Conservation (phyloP, 2,113 vertebrate species). For the Brachypodius melanocephalos region DNA sequence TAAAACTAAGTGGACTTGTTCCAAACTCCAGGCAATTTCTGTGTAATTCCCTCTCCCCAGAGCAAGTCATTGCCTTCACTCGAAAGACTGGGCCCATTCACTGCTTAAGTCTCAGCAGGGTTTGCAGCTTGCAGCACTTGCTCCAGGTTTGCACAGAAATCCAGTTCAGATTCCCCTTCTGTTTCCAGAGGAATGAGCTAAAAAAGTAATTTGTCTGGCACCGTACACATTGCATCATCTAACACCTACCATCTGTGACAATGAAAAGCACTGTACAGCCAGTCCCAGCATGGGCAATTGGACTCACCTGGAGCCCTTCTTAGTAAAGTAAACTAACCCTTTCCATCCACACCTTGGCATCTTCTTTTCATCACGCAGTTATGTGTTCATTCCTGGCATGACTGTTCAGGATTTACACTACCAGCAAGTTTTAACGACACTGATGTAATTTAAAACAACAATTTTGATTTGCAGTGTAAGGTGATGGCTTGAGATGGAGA, state of each 20-base stretch:
- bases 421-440: constrained; percentile 34
- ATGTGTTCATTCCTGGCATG: not conserved
- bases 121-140: not conserved
- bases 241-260: constrained; percentile 63
- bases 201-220: constrained; percentile 61
- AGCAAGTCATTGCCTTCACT: not conserved
- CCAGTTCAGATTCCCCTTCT: constrained; percentile 49
- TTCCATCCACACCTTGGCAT: constrained; percentile 51
- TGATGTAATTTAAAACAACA: constrained; percentile 56
- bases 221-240: constrained; percentile 45
- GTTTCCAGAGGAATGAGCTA: constrained; percentile 46
- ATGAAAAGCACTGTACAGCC: constrained; percentile 38
- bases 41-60: not conserved
- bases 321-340: constrained; percentile 18
- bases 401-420: not conserved
- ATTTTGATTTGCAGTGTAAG: not conserved
- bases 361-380: constrained; percentile 43
- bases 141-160: constrained; percentile 39
- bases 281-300: constrained; percentile 35
- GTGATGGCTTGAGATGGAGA: not conserved
- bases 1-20: constrained; percentile 23
- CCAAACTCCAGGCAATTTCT: constrained; percentile 11
- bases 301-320: constrained; percentile 58
- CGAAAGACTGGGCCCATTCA: constrained; percentile 9
- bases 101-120: not conserved